These are phyloP conservation scores for Aplochiton taeniatus DNA, from an alignment of 2,797 vertebrate species.

Conservation along the genomic window DNA sequence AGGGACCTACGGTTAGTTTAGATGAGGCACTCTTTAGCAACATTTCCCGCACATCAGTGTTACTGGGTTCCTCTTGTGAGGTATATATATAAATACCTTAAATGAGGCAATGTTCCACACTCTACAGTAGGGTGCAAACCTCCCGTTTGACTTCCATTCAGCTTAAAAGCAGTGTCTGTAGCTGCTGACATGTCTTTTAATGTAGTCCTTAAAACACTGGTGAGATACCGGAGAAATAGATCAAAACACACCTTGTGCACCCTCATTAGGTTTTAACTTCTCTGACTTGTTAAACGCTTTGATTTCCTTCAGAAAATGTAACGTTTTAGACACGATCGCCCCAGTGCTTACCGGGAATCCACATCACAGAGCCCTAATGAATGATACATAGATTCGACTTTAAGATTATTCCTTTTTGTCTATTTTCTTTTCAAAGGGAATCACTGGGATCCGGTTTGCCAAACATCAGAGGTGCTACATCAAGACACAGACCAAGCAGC, in stretches of 20 bases:
- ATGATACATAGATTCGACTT: conserved; percentile 53
- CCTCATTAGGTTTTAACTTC: conserved; percentile 59
- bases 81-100: conserved; percentile 34
- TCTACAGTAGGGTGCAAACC: not conserved
- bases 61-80: conserved; percentile 52
- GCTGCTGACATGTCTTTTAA: conserved; percentile 36
- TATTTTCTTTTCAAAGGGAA: conserved; percentile 81
- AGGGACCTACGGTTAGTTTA: conserved; percentile 74
- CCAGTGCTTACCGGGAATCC: conserved; percentile 42
- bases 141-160: conserved; percentile 38
- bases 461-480: conserved; percentile 97
- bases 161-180: conserved; percentile 39
- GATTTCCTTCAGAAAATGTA: conserved; percentile 59
- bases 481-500: conserved; percentile 89
- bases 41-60: conserved; percentile 63
- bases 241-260: conserved; percentile 43
- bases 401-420: conserved; percentile 35
- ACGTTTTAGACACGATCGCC: conserved; percentile 53
- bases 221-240: conserved; percentile 9
- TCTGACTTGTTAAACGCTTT: conserved; percentile 61
- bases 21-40: conserved; percentile 62
- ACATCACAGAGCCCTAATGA: conserved; percentile 61
- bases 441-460: conserved; percentile 92
- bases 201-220: conserved; percentile 24
- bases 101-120: conserved; percentile 44